Evolutionary conservation across 1,140 invertebrate species (phyloP), one percentile per base, ranked within the genome.

Genomic region (Drosophila leontia): DNA sequence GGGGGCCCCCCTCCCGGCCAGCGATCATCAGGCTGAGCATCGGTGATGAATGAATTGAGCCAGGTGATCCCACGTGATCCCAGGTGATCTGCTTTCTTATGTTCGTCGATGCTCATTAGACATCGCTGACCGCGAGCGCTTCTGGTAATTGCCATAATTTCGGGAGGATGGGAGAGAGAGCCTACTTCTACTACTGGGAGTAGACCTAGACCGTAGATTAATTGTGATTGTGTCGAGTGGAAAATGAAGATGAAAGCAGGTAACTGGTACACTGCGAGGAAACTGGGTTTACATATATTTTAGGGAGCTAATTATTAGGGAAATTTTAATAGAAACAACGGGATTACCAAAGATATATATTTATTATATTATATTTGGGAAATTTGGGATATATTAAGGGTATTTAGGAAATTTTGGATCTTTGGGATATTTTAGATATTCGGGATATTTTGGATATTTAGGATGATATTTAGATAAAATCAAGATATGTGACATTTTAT

Each of bases 1-100:
- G 41, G 23, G 47, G 56, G 35, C 35, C 56, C 29, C 47, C 50
- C 42, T 34, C 32, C 55, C 19, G 23, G 15, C 23, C 32, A 56
- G 42, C 45, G 79, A 87, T 82, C 84, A 86, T 87, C 83, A 72
- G 42, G 26, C 42, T 12, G 60, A 23, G 47, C 34, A 71, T 68
- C 75, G 79, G 80, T 90, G 84, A 88, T 88, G 84, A 88, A 88
- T 88, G 84, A 88, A 88, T 88, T 84, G 85, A 88, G 84, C 53
- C 50, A 48, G 56, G 56, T 44, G 37, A 58, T 64, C 50, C 44
- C 42, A 37, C 7, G 37, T 64, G 62, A 67, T 67, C 64, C 60
- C 64, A 48, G 59, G 37, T 82, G 83, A 86, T 87, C 83, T 68
- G 84, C 48, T 51, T 29, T 34, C 76, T 44, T 23, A 23, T 55